A percentile compares a stretch with the other conserved stretches of the same genome.
These are phyloP conservation scores for Marisa cornuarietis DNA, from an alignment of 1,140 invertebrate species.

Conservation along the genomic window DNA sequence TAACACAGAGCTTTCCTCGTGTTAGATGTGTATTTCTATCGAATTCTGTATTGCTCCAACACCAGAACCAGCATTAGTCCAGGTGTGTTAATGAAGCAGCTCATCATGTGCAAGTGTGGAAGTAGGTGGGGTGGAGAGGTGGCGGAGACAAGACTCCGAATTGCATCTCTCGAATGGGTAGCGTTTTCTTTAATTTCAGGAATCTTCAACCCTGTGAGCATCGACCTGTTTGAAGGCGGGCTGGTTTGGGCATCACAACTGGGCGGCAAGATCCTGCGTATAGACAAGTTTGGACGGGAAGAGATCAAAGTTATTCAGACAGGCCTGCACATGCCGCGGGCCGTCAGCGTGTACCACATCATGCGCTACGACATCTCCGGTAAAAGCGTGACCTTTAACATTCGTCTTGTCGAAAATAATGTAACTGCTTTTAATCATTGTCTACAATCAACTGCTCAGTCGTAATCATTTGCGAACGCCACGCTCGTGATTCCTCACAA, in stretches of 20 bases:
- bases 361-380: conserved; percentile 46
- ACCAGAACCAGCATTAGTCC: no score
- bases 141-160: not conserved
- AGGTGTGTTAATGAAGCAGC: not conserved
- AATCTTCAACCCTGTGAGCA: conserved; percentile 80
- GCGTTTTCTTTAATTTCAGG: conserved; percentile 67
- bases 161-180: no score
- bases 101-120: no score
- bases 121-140: no score
- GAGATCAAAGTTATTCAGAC: conserved; percentile 84
- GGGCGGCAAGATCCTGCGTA: conserved; percentile 82
- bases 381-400: conserved; percentile 10
- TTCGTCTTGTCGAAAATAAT: no score
- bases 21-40: no score
- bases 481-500: not conserved
- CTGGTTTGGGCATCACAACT: conserved; percentile 89
- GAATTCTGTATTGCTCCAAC: no score
- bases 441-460: not conserved
- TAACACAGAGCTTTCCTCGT: no score
- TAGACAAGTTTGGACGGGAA: conserved; percentile 96
- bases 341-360: conserved; percentile 74
- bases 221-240: conserved; percentile 91
- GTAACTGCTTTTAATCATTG: no score
- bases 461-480: not conserved
- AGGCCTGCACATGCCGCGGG: conserved; percentile 84